Conservation (phyloP, 2,113 vertebrate species). For the Puntigrus tetrazona region DNA sequence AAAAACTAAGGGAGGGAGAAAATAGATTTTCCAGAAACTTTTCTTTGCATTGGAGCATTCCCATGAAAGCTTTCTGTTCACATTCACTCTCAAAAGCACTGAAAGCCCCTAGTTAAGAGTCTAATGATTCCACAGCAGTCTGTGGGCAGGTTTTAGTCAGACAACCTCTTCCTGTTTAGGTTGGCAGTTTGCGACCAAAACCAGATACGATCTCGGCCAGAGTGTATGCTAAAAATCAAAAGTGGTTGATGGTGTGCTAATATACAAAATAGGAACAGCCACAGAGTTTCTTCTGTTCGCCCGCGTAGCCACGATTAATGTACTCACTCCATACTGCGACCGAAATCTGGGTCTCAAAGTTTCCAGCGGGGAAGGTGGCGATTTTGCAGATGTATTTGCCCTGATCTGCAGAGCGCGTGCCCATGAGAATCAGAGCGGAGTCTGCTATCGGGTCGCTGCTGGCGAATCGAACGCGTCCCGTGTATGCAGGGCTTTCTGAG, state of each 20-base stretch:
- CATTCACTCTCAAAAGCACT: no score
- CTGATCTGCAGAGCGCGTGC: constrained; percentile 65
- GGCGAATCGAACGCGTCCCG: constrained; percentile 62
- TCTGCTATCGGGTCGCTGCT: constrained; percentile 63
- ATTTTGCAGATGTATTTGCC: constrained; percentile 68
- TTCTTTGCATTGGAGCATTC: no score
- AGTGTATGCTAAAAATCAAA: neutral
- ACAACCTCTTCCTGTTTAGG: neutral
- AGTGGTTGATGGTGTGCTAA: neutral
- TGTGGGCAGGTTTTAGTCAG: neutral
- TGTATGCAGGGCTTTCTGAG: constrained; percentile 20
- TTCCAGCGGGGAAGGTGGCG: constrained; percentile 70
- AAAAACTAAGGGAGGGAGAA: no score
- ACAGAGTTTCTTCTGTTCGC: neutral
- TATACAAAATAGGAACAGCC: neutral
- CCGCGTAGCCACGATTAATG: neutral
- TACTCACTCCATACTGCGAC: constrained; percentile 75
- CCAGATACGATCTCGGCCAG: neutral
- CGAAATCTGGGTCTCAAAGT: constrained; percentile 60
- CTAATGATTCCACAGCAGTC: neutral
- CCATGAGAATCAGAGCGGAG: constrained; percentile 68
- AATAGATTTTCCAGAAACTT: no score
- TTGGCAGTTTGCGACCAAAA: neutral
- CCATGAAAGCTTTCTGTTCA: no score
- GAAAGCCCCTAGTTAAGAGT: no score